phyloP scores from a whole-genome alignment of 2,113 vertebrate genomes.

The Lonchura striata region DNA sequence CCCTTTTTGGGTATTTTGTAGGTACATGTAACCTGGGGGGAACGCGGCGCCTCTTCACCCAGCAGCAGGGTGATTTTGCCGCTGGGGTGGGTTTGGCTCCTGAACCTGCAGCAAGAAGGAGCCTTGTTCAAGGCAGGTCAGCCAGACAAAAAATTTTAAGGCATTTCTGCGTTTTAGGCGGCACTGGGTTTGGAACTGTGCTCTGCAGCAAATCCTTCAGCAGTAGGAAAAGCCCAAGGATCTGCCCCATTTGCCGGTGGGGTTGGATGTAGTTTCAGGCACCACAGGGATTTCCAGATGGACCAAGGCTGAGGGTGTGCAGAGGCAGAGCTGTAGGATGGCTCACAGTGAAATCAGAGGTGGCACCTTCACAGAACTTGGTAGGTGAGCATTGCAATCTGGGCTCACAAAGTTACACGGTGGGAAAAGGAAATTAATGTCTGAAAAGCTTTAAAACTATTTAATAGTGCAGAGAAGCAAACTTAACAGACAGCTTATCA shows the following conservation, averaged over 20 bases:
- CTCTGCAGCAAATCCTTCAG: background rate
- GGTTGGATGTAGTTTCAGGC: background rate
- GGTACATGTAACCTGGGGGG: accelerated
- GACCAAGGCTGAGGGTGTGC: background rate
- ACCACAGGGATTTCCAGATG: background rate
- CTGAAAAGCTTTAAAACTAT: background rate
- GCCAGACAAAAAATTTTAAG: background rate
- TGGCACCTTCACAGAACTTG: background rate
- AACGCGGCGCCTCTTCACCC: background rate
- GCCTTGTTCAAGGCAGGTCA: background rate
- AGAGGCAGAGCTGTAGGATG: background rate
- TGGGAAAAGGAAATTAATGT: background rate
- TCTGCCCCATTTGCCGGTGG: accelerated
- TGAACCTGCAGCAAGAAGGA: background rate
- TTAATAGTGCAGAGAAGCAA: background rate
- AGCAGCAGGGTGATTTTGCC: background rate
- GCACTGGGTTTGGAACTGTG: background rate
- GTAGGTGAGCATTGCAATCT: background rate
- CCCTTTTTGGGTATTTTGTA: background rate
- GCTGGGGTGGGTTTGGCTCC: background rate
- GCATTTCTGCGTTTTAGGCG: background rate
- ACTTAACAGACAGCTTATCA: background rate
- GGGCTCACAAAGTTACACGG: background rate
- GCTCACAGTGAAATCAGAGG: background rate
- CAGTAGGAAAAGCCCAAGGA: background rate